Evolutionary conservation across 2,113 vertebrate genomes (phyloP).

Genomic region (Sinocyclocheilus maitianheensis): DNA sequence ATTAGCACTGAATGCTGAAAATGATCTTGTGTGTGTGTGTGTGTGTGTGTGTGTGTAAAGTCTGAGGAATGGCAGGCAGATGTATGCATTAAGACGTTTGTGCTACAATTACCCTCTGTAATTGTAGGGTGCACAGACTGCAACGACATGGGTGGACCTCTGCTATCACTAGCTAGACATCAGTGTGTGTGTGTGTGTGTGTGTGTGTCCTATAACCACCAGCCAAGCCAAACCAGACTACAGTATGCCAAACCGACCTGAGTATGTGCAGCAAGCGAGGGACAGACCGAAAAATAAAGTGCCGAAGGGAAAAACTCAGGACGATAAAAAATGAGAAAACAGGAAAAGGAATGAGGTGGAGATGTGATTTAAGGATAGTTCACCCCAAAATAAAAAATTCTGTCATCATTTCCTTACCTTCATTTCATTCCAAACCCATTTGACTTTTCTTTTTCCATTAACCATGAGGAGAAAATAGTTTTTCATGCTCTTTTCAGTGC

Average conservation of each 20-base stretch:
- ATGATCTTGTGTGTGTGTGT: constrained; percentile 9
- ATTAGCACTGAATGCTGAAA: constrained; percentile 5
- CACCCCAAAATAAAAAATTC: constrained; percentile 11
- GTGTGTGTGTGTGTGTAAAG: constrained; percentile 27
- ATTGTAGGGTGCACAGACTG: constrained; percentile 69
- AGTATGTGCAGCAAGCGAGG: neutral
- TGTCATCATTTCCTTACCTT: constrained; percentile 7
- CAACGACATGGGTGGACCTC: constrained; percentile 71
- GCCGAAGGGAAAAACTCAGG: neutral
- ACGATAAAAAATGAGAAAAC: neutral
- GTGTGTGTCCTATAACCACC: constrained; percentile 17
- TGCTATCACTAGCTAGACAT: constrained; percentile 62
- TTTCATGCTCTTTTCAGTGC: neutral
- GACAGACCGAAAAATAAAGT: neutral
- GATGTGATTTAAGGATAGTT: constrained; percentile 1
- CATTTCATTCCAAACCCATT: neutral
- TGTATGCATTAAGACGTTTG: constrained; percentile 67
- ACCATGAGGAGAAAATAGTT: neutral
- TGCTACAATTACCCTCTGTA: constrained; percentile 75
- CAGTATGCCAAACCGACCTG: constrained; percentile 34
- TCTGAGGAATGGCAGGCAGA: constrained; percentile 70
- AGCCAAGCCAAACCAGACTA: constrained; percentile 53
- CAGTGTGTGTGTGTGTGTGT: constrained; percentile 33
- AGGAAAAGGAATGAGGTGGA: neutral
- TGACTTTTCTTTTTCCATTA: neutral